phyloP scores from a whole-genome alignment of 2,113 vertebrate species.

The Sprattus sprattus region DNA sequence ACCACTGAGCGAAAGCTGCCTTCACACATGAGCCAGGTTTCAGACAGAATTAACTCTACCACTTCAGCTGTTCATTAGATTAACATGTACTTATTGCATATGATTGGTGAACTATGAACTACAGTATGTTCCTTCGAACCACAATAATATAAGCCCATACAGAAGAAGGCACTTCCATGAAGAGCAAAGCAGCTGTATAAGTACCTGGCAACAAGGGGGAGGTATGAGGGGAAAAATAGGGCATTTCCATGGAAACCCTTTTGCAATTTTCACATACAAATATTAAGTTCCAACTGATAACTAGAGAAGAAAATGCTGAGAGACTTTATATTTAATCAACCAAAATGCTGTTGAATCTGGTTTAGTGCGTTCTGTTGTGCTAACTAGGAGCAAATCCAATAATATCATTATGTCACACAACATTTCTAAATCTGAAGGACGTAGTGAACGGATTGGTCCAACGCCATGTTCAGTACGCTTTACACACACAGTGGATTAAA shows the following conservation, averaged over 20 bases:
- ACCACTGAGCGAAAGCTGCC: background rate
- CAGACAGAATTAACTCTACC: background rate
- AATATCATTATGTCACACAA: background rate
- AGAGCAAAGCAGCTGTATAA: background rate
- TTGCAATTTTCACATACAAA: background rate
- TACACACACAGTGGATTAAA: background rate
- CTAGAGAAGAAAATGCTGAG: background rate
- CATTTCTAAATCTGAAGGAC: slow-evolving; percentile 4
- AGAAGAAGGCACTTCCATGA: background rate
- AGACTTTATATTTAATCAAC: background rate
- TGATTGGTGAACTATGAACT: no score
- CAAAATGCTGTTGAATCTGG: background rate
- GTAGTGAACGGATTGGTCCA: background rate
- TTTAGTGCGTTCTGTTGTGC: background rate
- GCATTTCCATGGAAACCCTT: background rate
- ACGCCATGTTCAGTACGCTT: background rate
- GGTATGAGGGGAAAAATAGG: background rate
- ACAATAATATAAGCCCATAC: no score
- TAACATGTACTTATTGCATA: background rate
- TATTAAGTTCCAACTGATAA: background rate
- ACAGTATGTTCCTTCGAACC: no score
- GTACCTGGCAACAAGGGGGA: background rate
- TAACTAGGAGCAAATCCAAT: background rate
- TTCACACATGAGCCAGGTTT: background rate
- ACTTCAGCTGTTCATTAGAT: background rate